phyloP scores from a whole-genome alignment of 2,888 invertebrate genomes.

The Operophtera brumata region DNA sequence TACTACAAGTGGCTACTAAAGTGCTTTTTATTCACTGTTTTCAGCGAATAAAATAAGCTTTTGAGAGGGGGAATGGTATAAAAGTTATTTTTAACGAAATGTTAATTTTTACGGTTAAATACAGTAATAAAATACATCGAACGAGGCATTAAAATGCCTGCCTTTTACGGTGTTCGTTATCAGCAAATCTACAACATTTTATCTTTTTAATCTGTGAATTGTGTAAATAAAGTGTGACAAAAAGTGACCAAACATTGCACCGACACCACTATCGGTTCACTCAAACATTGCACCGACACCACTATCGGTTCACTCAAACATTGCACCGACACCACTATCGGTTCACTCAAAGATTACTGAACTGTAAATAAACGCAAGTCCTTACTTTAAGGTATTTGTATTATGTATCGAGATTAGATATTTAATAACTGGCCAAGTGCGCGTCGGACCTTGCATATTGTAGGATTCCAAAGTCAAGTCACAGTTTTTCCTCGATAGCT shows the following conservation, averaged over 20 bases:
- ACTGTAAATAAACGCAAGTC: neutral
- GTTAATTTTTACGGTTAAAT: slow-evolving; percentile 31
- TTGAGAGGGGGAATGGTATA: too few species aligned
- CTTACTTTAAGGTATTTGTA: too few species aligned
- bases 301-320: neutral
- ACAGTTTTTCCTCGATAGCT: too few species aligned
- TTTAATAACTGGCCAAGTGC: too few species aligned
- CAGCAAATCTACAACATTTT: slow-evolving; percentile 35
- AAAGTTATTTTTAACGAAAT: slow-evolving; percentile 20
- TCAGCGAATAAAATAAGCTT: too few species aligned
- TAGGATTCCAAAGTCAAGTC: too few species aligned
- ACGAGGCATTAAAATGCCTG: slow-evolving; percentile 36
- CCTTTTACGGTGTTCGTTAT: slow-evolving; percentile 39
- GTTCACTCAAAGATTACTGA: neutral
- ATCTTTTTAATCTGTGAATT: slow-evolving; percentile 24
- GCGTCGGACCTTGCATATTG: too few species aligned
- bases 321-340: neutral
- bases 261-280: neutral
- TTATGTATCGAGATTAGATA: too few species aligned
- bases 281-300: neutral
- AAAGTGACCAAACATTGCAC: slow-evolving; percentile 14
- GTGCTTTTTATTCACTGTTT: too few species aligned
- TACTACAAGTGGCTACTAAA: too few species aligned
- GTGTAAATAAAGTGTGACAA: slow-evolving; percentile 28
- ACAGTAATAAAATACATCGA: slow-evolving; percentile 35